Evolutionary conservation across 2,797 vertebrate species (phyloP), one percentile per base, ranked within the genome.

Genomic region (Pseudochromis fuscus): DNA sequence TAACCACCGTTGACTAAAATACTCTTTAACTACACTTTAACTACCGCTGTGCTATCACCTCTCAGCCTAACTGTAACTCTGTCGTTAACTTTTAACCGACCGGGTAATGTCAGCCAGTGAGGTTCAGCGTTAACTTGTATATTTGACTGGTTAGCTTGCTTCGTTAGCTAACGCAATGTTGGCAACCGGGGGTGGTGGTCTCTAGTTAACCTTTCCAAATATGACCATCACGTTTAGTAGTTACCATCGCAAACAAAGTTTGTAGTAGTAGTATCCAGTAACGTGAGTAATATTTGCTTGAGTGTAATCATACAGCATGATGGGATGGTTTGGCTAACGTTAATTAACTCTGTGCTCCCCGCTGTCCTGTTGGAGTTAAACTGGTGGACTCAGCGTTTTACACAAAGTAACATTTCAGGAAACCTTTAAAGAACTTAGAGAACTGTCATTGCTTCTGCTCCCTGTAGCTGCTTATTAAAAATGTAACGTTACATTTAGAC

Each of bases 111-210:
- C 31, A 65, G 11, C 9, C 4, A 1, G 2, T 42, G 31, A 46
- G 7, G 13, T 38, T 35, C 4, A 6, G 2, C n/a, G 53, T 8
- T 62, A 24, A 2, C n/a, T 38, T 70, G 25, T 56, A 52, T 56
- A 19, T 62, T 27, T 45, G 21, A 48, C 13, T 38, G 25, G 64
- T 65, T 78, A 69, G 70, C 65, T 44, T 24, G 56, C 40, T 38
- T 8, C 28, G 11, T 57, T 67, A 58, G 74, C 77, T 58, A 69
- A 53, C 19, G 28, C 21, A n/a, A 37, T 60, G 50, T 16, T 72
- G 46, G 28, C 65, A 75, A 52, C 51, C 16, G 45, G 16, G 21
- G 51, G 3, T 25, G 51, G 3, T 25, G 49, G 30, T 73, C 73
- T 76, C 12, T 21, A 28, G 11, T 30, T 67, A 56, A 78, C 56